Percentiles rank a stretch among this genome's conserved stretches.
Evolutionary conservation across 2,797 vertebrate genomes (phyloP).

Genomic region (Ceyx erithaca): DNA sequence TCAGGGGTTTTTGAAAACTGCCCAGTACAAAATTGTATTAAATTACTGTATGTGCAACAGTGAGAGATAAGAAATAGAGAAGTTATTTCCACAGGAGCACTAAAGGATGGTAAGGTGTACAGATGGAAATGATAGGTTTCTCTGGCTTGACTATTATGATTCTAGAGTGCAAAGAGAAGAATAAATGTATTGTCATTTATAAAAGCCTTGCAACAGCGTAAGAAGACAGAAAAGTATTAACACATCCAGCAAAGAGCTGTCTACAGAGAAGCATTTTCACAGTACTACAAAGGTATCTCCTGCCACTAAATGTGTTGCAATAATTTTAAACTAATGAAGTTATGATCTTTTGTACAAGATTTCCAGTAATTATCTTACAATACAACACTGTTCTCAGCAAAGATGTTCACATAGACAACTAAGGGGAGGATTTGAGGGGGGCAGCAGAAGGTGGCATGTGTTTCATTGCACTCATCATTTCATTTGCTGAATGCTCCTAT

Average conservation of each 20-base stretch:
- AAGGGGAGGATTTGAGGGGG: background rate
- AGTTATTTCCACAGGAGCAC: slow-evolving; percentile 10
- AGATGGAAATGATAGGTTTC: slow-evolving; percentile 33
- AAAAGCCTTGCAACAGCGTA: background rate
- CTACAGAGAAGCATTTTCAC: background rate
- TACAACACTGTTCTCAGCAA: background rate
- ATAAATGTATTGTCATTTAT: background rate
- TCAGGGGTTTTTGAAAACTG: background rate
- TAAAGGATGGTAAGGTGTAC: background rate
- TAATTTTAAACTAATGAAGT: background rate
- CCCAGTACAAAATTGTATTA: slow-evolving; percentile 1
- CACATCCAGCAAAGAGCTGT: background rate
- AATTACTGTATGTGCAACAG: slow-evolving; percentile 10
- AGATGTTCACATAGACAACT: background rate
- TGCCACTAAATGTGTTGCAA: background rate
- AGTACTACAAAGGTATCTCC: background rate
- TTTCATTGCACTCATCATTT: background rate
- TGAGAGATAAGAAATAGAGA: background rate
- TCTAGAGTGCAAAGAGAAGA: slow-evolving; percentile 8
- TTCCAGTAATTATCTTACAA: background rate
- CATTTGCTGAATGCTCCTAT: background rate
- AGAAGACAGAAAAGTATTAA: background rate
- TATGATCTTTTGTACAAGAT: background rate
- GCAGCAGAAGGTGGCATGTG: fast-evolving
- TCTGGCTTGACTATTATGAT: background rate